Conservation (phyloP, 2,113 vertebrate species). For the Chloebia gouldiae region DNA sequence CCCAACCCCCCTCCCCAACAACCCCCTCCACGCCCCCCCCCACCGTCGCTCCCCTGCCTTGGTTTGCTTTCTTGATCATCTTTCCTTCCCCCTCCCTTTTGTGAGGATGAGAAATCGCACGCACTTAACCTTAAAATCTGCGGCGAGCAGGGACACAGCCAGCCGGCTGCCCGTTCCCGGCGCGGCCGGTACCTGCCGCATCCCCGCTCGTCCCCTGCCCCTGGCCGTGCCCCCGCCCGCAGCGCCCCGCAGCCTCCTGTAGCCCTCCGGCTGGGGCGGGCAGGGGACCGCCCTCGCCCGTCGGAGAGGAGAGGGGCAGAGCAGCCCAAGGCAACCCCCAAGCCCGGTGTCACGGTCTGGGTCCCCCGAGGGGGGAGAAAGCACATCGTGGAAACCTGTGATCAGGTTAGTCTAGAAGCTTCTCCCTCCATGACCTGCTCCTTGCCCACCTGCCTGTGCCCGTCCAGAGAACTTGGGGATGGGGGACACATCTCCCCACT, state of each 20-base stretch:
- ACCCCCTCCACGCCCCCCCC: too few relatives aligned
- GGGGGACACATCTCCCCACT: rapidly evolving
- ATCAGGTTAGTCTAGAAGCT: conserved; percentile 49
- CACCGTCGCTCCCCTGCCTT: neutral
- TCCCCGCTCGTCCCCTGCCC: neutral
- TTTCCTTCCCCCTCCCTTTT: neutral
- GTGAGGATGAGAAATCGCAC: neutral
- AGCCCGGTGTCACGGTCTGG: neutral
- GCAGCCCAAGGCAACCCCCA: neutral
- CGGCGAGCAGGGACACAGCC: neutral
- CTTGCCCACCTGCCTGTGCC: neutral
- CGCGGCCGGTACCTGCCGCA: conserved; percentile 27
- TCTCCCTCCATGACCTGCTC: neutral
- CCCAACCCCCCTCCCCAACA: too few relatives aligned
- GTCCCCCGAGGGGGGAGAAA: neutral
- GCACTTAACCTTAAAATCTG: conserved; percentile 28
- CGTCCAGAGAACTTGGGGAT: neutral
- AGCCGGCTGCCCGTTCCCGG: neutral
- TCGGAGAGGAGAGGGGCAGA: neutral
- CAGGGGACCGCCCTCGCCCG: neutral
- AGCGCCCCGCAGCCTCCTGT: neutral
- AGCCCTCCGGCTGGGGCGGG: neutral
- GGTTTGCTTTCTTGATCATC: conserved; percentile 29
- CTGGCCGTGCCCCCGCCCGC: neutral
- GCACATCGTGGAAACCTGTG: neutral